Evolutionary conservation across 2,888 invertebrate species (phyloP).

Genomic region (Ametastegia equiseti): DNA sequence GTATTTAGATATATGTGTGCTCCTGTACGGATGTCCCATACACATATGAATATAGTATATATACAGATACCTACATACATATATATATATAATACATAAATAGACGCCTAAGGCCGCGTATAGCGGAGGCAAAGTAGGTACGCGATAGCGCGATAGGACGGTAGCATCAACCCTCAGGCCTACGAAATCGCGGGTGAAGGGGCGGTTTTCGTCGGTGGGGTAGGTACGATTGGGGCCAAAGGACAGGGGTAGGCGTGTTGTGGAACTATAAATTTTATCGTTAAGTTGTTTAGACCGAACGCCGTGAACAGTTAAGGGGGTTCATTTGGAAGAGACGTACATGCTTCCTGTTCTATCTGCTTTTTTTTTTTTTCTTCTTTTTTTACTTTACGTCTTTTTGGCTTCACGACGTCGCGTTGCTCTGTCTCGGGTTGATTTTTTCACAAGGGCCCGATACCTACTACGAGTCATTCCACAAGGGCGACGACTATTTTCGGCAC

Average conservation of each 20-base stretch:
- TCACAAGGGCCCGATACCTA: neutral
- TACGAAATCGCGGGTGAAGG: constrained; percentile 42
- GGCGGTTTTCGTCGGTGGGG: constrained; percentile 20
- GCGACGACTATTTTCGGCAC: neutral
- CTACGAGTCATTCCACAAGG: neutral
- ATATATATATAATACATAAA: constrained; percentile 25
- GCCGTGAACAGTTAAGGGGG: constrained; percentile 70
- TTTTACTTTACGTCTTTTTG: neutral
- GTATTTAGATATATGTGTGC: neutral
- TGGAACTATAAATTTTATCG: constrained; percentile 75
- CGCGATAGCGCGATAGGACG: constrained; percentile 47
- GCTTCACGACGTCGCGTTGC: neutral
- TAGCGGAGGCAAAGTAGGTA: constrained; percentile 35
- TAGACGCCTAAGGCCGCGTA: constrained; percentile 46
- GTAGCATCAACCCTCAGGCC: constrained; percentile 44
- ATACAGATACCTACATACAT: constrained; percentile 15
- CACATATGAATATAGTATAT: no score
- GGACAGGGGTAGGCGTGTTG: constrained; percentile 70
- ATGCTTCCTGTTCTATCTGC: constrained; percentile 45
- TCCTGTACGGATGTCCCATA: neutral
- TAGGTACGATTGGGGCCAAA: constrained; percentile 3
- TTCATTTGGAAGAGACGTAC: constrained; percentile 67
- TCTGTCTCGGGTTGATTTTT: constrained; percentile 2
- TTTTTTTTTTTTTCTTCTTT: constrained; percentile 20
- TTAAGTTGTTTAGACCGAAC: constrained; percentile 75